A percentile compares a stretch with the other conserved stretches of the same genome.
Conservation (phyloP, 2,888 invertebrate species). For the Crepidodera aurea region DNA sequence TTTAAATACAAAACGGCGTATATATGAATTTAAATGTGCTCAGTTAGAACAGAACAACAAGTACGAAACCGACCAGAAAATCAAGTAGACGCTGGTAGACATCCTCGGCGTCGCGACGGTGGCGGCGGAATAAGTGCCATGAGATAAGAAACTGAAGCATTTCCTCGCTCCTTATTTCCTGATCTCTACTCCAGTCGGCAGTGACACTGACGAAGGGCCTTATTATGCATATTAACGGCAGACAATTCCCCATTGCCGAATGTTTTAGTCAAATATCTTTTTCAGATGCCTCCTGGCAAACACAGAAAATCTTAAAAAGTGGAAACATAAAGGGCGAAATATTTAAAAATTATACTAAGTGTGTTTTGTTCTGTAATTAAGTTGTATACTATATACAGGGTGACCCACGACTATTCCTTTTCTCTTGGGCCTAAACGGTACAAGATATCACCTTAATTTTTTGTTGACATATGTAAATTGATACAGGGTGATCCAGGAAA, state of each 20-base stretch:
- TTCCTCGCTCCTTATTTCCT: slow-evolving; percentile 51
- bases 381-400: no score
- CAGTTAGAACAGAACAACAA: slow-evolving; percentile 45
- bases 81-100: slow-evolving; percentile 44
- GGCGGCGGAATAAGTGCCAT: slow-evolving; percentile 48
- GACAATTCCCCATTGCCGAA: slow-evolving; percentile 41
- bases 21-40: slow-evolving; percentile 54
- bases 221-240: slow-evolving; percentile 58
- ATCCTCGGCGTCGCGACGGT: slow-evolving; percentile 41
- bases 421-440: no score
- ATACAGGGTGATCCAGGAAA: no score
- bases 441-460: no score
- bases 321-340: no score
- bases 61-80: slow-evolving; percentile 56
- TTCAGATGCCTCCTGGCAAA: not conserved
- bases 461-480: no score
- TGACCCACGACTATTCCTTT: no score
- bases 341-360: no score
- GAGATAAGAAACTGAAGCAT: slow-evolving; percentile 40
- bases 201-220: slow-evolving; percentile 57
- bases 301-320: not conserved
- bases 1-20: slow-evolving; percentile 37
- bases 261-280: slow-evolving; percentile 16
- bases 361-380: no score
- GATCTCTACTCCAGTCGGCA: slow-evolving; percentile 49